These are phyloP conservation scores for Chrysolina haemoptera DNA, from an alignment of 2,888 invertebrate species.

Conservation along the genomic window DNA sequence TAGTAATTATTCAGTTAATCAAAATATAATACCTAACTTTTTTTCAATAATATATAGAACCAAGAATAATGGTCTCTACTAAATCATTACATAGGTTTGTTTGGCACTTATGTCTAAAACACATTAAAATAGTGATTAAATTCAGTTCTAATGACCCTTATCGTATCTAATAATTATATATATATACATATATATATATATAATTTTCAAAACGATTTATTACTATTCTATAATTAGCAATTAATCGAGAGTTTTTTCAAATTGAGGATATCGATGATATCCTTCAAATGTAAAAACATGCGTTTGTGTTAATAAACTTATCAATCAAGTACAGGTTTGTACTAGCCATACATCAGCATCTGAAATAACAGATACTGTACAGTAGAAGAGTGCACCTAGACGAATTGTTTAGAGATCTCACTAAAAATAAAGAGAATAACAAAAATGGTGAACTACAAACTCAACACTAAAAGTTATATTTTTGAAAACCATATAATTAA, in stretches of 20 bases:
- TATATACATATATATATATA: background rate
- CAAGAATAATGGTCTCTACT: too few species aligned
- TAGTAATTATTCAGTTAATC: too few species aligned
- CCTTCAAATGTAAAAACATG: background rate
- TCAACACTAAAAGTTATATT: too few species aligned
- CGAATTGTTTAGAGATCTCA: too few species aligned
- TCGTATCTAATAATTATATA: background rate
- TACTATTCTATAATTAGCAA: background rate
- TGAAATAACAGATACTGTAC: background rate
- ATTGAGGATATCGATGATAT: background rate
- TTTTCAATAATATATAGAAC: too few species aligned
- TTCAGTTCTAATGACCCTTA: slow-evolving; percentile 4
- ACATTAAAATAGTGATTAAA: background rate
- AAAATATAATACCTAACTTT: too few species aligned
- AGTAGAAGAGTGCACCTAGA: background rate
- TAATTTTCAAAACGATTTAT: background rate
- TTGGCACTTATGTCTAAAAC: background rate
- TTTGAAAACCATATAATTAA: too few species aligned
- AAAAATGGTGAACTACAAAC: too few species aligned
- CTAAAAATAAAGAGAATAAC: too few species aligned
- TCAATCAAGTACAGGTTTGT: background rate
- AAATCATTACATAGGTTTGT: background rate
- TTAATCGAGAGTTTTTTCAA: background rate
- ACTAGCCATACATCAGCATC: background rate
- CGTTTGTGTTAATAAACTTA: slow-evolving; percentile 10